Base-by-base conservation (phyloP, 2,888 invertebrate species). In the Drepanosiphum platanoidis region DNA sequence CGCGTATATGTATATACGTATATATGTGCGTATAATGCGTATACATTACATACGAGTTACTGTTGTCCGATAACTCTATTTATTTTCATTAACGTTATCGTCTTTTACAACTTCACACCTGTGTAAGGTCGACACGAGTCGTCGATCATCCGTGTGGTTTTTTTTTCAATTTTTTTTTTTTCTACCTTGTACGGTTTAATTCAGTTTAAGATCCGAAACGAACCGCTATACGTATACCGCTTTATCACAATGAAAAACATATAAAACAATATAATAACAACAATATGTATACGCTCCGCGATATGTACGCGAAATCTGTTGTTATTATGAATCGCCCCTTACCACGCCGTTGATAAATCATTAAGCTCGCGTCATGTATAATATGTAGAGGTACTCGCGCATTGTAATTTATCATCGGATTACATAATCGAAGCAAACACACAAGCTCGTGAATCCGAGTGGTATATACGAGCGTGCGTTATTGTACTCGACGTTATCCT, bases 21-120 rank as follows among this genome's bases (percentile, higher is more conserved):
- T 52, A 18, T 27, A 22, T 61, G 15, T 36, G 22, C 5, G 34
- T 27, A 9, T 70, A n/a, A 61, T 27, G 61, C 15, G 36, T 64
- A 64, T n/a, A 66, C 27, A 7, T 27, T 66, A 9, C 8, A 46
- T 36, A 58, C 52, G 39, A 71, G 80, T 80, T 36, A 46, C 30
- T 34, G 46, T 80, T 34, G 68, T 70, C 70, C 27, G 71, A 71
- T 81, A 81, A 71, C 71, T 81, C 70, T 81, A 81, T 81, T 81
- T 71, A 71, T 81, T 81, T 81, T 81, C 71, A 81, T 81, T 81
- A 81, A 61, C 58, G 81, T 71, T 81, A 81, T 61, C 58, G 36
- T 71, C 52, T 71, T 81, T 81, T 71, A 81, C 81, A n/a, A 81
- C 81, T 81, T 81, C 70, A 81, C 81, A 81, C 81, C 81, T 81